Evolutionary conservation across 2,888 invertebrate genomes (phyloP).

Genomic region (Ametastegia equiseti): DNA sequence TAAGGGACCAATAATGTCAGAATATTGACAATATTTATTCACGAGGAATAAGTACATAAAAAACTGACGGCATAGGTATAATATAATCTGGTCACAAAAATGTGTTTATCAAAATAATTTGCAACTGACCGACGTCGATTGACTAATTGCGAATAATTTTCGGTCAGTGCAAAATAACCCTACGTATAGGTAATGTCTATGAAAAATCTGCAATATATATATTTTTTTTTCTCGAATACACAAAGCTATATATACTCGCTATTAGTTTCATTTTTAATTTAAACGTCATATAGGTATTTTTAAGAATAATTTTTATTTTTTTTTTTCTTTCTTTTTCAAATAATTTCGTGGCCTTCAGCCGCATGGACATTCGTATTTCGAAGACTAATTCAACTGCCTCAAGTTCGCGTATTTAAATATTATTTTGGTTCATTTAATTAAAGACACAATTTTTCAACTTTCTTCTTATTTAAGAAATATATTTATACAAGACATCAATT

Average conservation of each 20-base stretch:
- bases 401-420: background rate
- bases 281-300: background rate
- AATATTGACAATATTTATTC: background rate
- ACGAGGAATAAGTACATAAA: constrained; percentile 21
- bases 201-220: too few species aligned
- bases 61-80: background rate
- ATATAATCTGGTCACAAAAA: background rate
- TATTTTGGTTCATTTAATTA: background rate
- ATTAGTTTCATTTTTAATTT: background rate
- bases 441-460: background rate
- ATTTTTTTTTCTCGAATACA: background rate
- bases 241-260: background rate
- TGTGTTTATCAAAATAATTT: background rate
- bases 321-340: too few species aligned
- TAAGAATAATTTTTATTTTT: too few species aligned
- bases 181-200: background rate
- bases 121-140: too few species aligned
- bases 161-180: background rate
- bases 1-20: background rate
- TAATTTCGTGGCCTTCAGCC: too few species aligned
- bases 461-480: too few species aligned
- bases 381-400: background rate
- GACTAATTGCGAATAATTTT: too few species aligned
- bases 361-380: too few species aligned
- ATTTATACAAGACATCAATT: too few species aligned